phyloP scores from a whole-genome alignment of 2,888 invertebrate genomes.

The Coleophora flavipennella region DNA sequence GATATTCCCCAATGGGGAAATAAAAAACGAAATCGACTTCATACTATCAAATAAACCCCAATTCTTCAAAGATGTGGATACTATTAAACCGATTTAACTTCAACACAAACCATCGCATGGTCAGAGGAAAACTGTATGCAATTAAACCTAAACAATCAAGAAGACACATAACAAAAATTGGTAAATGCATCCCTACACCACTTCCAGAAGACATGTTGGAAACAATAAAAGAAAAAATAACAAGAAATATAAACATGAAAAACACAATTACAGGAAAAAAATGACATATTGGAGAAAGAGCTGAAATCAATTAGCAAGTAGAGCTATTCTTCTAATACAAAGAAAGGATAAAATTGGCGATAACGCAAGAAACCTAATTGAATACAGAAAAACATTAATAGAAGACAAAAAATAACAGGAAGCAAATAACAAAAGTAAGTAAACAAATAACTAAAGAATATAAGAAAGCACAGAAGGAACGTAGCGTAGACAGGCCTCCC shows the following conservation, averaged over 20 bases:
- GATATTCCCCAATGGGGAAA: conserved; percentile 13
- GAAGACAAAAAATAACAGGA: too few relatives aligned
- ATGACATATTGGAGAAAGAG: background rate
- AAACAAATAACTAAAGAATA: too few relatives aligned
- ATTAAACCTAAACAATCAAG: background rate
- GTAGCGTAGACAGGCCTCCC: too few relatives aligned
- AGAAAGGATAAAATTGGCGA: background rate
- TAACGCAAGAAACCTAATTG: too few relatives aligned
- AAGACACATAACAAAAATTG: background rate
- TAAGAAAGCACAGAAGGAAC: too few relatives aligned
- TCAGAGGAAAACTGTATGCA: background rate
- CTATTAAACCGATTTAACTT: background rate
- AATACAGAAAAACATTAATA: background rate
- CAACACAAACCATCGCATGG: background rate
- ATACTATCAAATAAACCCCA: conserved; percentile 11
- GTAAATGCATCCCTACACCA: background rate
- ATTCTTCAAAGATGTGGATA: background rate
- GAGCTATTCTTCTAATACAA: background rate
- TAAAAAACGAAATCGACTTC: conserved; percentile 16
- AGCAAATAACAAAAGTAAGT: too few relatives aligned
- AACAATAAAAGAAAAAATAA: background rate
- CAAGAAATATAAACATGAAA: background rate
- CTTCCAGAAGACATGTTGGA: background rate
- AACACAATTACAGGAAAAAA: background rate
- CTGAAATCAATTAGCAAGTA: background rate